These are phyloP conservation scores for Pseudomyrmex pallidus DNA, from an alignment of 1,140 invertebrate species.

Conservation along the genomic window DNA sequence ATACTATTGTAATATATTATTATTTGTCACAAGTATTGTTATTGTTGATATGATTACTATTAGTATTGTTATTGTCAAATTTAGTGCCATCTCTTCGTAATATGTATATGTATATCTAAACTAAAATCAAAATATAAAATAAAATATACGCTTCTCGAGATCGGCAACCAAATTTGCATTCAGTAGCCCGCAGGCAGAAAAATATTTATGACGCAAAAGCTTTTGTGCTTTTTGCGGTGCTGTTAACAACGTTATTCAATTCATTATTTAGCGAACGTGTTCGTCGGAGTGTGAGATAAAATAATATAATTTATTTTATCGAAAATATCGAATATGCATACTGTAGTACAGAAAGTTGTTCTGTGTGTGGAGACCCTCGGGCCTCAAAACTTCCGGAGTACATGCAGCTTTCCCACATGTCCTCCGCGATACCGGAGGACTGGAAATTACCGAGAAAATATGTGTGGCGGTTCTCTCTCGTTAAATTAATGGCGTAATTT, in stretches of 20 bases:
- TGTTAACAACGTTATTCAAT: slow-evolving; percentile 5
- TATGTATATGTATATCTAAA: too few relatives aligned
- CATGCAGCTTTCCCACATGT: background rate
- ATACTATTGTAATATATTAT: background rate
- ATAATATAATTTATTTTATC: slow-evolving; percentile 45
- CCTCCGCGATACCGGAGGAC: background rate
- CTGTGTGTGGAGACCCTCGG: background rate
- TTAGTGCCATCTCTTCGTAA: too few relatives aligned
- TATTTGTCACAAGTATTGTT: background rate
- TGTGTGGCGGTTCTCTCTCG: slow-evolving; percentile 48
- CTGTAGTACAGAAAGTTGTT: too few relatives aligned
- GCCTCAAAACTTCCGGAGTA: background rate
- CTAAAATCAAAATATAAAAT: background rate
- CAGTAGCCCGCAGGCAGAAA: background rate
- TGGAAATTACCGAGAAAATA: slow-evolving; percentile 66
- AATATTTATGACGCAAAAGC: background rate
- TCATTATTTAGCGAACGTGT: slow-evolving; percentile 5
- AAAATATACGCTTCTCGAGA: slow-evolving; percentile 11
- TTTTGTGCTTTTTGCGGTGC: background rate
- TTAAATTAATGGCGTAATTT: slow-evolving; percentile 75
- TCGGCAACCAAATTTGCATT: background rate
- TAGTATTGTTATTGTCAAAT: too few relatives aligned
- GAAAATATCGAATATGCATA: background rate
- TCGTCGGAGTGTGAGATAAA: background rate
- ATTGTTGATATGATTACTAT: too few relatives aligned